Evolutionary conservation across 2,113 vertebrate genomes (phyloP).

Genomic region (Glaucidium brasilianum): DNA sequence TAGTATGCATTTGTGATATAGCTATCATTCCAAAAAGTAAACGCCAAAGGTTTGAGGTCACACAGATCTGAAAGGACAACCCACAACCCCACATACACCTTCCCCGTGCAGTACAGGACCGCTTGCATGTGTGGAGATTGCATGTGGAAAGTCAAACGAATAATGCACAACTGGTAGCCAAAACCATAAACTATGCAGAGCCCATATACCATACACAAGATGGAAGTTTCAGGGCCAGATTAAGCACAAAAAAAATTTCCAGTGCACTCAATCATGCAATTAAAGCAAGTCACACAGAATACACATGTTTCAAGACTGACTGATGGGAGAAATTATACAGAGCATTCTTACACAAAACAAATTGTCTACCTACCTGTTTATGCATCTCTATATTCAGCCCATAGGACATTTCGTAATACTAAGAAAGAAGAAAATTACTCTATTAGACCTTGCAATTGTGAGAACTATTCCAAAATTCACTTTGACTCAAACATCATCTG

Average conservation of each 20-base stretch:
- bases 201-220: not conserved
- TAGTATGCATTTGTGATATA: not conserved
- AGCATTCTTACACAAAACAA: not conserved
- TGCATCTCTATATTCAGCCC: conserved; percentile 98
- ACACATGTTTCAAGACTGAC: not conserved
- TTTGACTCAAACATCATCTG: not conserved
- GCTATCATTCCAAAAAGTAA: not conserved
- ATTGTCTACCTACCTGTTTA: conserved; percentile 87
- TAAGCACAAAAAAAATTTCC: not conserved
- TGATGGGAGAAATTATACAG: not conserved
- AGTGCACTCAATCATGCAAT: not conserved
- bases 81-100: not conserved
- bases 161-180: not conserved
- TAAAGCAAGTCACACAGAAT: conserved; percentile 12
- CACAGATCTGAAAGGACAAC: not conserved
- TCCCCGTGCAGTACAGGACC: fast-evolving
- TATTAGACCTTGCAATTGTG: not conserved
- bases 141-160: not conserved
- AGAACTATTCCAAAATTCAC: not conserved
- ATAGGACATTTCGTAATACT: conserved; percentile 98
- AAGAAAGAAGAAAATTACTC: conserved; percentile 70
- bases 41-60: not conserved
- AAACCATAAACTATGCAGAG: fast-evolving
- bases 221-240: not conserved
- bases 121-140: not conserved